Percentiles rank a stretch among this genome's conserved stretches.
Conservation (phyloP, 2,888 invertebrate species). For the Eutolmus rufibarbis region DNA sequence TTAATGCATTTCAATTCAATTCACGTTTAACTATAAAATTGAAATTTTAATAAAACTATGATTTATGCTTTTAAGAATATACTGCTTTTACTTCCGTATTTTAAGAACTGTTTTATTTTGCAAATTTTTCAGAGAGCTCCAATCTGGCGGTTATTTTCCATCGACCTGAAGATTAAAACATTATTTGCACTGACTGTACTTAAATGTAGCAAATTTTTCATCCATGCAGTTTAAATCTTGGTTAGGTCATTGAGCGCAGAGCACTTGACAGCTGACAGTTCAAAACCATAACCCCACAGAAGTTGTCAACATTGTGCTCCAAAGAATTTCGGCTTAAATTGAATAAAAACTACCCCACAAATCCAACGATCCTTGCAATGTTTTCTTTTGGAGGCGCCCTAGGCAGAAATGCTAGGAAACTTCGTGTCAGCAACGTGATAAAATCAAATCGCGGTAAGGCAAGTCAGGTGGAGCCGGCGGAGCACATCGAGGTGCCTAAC, state of each 20-base stretch:
- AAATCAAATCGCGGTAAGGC: background rate
- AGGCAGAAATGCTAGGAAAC: background rate
- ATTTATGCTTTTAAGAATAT: too few species aligned
- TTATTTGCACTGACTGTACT: background rate
- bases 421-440: background rate
- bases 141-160: too few species aligned
- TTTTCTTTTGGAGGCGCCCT: background rate
- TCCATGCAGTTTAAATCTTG: background rate
- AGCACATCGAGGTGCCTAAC: constrained; percentile 70
- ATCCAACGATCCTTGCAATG: background rate
- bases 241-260: background rate
- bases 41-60: too few species aligned
- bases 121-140: too few species aligned
- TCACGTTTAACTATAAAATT: too few species aligned
- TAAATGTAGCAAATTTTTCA: background rate
- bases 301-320: background rate
- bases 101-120: too few species aligned
- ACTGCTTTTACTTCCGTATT: too few species aligned
- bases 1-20: too few species aligned
- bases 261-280: background rate
- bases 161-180: too few species aligned
- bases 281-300: background rate
- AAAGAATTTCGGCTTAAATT: background rate
- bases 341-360: background rate
- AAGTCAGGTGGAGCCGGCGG: constrained; percentile 47